A percentile compares a stretch with the other conserved stretches of the same genome.
Conservation (phyloP, 1,140 invertebrate species). For the Bradynema listronoti region DNA sequence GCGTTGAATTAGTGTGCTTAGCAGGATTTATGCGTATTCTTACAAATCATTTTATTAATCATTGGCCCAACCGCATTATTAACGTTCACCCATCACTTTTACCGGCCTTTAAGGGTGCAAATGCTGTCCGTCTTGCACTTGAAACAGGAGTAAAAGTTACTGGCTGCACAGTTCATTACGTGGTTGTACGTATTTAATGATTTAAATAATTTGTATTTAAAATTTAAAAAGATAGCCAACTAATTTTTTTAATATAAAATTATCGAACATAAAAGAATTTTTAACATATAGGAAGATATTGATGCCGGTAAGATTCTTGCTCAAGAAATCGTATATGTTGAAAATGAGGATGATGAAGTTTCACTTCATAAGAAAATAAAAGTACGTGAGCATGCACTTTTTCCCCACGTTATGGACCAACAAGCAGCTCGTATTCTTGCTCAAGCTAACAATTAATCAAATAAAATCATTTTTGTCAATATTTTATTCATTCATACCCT, state of each 20-base stretch:
- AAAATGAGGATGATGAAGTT: conserved; percentile 70
- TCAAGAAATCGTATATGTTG: conserved; percentile 76
- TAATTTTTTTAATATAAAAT: not conserved
- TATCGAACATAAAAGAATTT: not conserved
- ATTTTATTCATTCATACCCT: too few species aligned
- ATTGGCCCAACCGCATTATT: conserved; percentile 75
- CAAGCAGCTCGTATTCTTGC: too few species aligned
- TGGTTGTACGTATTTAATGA: conserved; percentile 67
- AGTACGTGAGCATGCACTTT: conserved; percentile 74
- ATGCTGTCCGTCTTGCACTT: conserved; percentile 78
- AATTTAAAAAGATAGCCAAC: conserved; percentile 5
- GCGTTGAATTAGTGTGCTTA: conserved; percentile 80
- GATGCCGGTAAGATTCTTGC: conserved; percentile 89
- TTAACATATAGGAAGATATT: conserved; percentile 72
- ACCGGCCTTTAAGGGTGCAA: conserved; percentile 79
- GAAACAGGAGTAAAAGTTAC: conserved; percentile 73
- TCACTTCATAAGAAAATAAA: conserved; percentile 75
- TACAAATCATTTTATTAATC: conserved; percentile 62
- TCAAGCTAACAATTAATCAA: too few species aligned
- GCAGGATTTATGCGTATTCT: conserved; percentile 95
- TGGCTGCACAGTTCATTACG: conserved; percentile 91
- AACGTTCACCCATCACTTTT: conserved; percentile 90
- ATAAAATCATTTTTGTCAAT: too few species aligned
- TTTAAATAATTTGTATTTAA: not conserved
- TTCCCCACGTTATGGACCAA: conserved; percentile 74